Evolutionary conservation across 2,888 invertebrate genomes (phyloP).

Genomic region (Tinea semifulvella): DNA sequence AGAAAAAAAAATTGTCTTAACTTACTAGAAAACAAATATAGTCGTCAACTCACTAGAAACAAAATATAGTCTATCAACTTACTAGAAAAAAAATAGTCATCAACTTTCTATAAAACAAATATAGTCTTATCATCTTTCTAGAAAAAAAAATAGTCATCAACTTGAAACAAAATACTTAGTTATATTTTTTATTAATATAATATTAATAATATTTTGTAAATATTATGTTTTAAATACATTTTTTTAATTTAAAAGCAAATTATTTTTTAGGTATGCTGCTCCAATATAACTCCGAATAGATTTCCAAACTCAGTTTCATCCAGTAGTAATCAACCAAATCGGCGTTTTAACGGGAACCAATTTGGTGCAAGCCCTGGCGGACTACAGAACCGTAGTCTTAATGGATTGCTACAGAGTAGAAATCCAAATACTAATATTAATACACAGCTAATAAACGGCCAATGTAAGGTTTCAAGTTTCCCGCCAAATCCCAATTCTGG

Average conservation of each 20-base stretch:
- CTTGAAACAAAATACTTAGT: too few relatives aligned
- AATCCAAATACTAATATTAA: neutral
- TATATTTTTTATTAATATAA: too few relatives aligned
- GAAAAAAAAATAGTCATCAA: too few relatives aligned
- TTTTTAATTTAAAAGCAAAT: neutral
- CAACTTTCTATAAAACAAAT: too few relatives aligned
- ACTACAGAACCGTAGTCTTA: neutral
- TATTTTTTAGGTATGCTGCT: constrained; percentile 9
- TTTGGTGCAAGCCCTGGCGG: neutral
- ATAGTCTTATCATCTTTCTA: too few relatives aligned
- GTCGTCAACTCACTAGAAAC: too few relatives aligned
- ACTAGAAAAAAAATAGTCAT: too few relatives aligned
- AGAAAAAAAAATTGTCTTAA: too few relatives aligned
- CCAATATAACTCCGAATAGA: neutral
- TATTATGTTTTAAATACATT: neutral
- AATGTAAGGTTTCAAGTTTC: constrained; percentile 34
- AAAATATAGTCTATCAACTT: too few relatives aligned
- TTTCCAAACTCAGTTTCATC: neutral
- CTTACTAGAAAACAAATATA: too few relatives aligned
- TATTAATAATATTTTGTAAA: too few relatives aligned
- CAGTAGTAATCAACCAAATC: constrained; percentile 1
- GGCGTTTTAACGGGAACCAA: neutral
- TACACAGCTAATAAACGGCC: constrained; percentile 18
- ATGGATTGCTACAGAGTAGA: neutral
- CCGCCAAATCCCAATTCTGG: constrained; percentile 39